Evolutionary conservation across 2,797 vertebrate species (phyloP).

Genomic region (Phrynocephalus forsythii): DNA sequence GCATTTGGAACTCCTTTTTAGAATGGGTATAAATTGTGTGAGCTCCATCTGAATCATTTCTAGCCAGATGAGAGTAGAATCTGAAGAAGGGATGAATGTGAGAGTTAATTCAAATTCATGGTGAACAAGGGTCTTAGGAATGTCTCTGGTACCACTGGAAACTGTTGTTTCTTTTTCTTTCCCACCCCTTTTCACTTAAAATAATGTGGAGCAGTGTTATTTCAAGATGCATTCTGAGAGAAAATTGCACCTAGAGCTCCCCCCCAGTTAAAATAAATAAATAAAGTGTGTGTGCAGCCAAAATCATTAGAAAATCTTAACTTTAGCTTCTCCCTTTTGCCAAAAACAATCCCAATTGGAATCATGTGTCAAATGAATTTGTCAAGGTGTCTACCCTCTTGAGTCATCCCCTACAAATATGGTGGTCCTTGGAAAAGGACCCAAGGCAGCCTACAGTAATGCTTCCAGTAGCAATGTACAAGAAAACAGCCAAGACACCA

Average conservation of each 20-base stretch:
- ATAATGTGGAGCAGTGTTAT: too few relatives aligned
- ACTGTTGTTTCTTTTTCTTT: too few relatives aligned
- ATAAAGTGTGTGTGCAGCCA: background rate
- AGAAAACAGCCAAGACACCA: background rate
- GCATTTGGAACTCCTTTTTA: too few relatives aligned
- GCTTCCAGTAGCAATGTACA: too few relatives aligned
- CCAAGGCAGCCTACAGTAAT: too few relatives aligned
- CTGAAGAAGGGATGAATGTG: too few relatives aligned
- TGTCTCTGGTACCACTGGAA: background rate
- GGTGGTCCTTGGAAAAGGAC: background rate
- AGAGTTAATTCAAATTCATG: background rate
- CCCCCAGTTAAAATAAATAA: background rate
- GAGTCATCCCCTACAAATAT: background rate
- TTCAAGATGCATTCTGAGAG: background rate
- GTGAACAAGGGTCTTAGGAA: background rate
- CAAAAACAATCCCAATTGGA: background rate
- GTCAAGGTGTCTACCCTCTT: background rate
- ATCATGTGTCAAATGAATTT: background rate
- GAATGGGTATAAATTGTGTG: too few relatives aligned
- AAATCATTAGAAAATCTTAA: background rate
- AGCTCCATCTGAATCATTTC: too few relatives aligned
- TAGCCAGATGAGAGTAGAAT: too few relatives aligned
- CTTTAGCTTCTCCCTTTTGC: background rate
- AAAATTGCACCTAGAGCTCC: too few relatives aligned
- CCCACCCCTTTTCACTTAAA: background rate